These are phyloP conservation scores for Craseonycteris thonglongyai DNA, from an alignment of 2,113 vertebrate species.

Conservation along the genomic window DNA sequence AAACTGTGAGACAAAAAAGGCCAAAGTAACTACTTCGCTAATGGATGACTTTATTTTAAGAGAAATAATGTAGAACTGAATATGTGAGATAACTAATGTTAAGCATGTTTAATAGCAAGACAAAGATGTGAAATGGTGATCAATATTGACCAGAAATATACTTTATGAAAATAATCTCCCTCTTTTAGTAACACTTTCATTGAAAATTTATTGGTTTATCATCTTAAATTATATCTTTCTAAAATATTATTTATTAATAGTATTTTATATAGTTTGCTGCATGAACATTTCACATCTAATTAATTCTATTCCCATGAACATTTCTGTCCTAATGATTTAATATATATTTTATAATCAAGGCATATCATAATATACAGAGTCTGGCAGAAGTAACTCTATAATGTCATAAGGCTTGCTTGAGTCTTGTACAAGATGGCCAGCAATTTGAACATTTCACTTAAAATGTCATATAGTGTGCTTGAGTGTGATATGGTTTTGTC, in stretches of 20 bases:
- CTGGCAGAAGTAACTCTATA: no score
- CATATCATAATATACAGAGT: neutral
- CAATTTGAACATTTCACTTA: no score
- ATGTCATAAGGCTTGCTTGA: no score
- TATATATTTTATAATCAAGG: neutral
- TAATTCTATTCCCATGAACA: neutral
- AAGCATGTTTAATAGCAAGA: neutral
- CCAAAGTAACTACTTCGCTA: neutral
- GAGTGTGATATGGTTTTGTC: no score
- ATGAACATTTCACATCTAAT: neutral
- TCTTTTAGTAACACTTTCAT: neutral
- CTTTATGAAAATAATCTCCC: neutral
- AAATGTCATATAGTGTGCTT: no score
- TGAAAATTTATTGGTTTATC: neutral
- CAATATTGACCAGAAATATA: neutral
- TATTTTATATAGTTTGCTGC: neutral
- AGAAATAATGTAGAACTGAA: neutral
- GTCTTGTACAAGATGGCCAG: no score
- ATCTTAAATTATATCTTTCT: neutral
- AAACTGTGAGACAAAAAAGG: neutral
- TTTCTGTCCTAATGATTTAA: constrained; percentile 8
- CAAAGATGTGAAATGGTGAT: neutral
- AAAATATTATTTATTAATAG: neutral
- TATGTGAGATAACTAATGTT: neutral
- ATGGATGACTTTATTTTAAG: neutral